These are phyloP conservation scores for Galerucella calmariensis DNA, from an alignment of 2,888 invertebrate species.

Conservation along the genomic window DNA sequence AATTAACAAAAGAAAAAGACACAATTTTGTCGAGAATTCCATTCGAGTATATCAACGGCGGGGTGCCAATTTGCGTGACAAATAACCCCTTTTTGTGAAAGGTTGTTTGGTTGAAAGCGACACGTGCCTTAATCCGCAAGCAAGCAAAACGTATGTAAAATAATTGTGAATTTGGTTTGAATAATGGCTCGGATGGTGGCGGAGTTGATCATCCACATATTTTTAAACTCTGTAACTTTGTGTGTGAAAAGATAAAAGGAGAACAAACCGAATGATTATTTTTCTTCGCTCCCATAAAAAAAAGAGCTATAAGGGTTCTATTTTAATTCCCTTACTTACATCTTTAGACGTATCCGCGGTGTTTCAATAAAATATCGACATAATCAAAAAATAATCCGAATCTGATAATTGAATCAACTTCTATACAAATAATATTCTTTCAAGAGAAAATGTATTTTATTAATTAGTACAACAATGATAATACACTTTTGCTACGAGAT, in stretches of 20 bases:
- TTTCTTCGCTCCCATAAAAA: constrained; percentile 12
- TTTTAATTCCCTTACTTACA: no score
- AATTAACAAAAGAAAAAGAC: background rate
- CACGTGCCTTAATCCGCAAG: constrained; percentile 42
- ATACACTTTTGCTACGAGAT: no score
- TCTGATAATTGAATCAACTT: no score
- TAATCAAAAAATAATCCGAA: no score
- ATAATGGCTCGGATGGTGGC: constrained; percentile 41
- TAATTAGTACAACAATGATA: no score
- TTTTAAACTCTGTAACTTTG: constrained; percentile 31
- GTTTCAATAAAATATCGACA: no score
- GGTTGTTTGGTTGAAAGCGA: constrained; percentile 23
- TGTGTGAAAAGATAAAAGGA: constrained; percentile 29
- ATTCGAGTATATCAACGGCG: constrained; percentile 24
- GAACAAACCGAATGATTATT: constrained; percentile 20
- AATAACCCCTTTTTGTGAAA: constrained; percentile 42
- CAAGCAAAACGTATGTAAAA: constrained; percentile 54
- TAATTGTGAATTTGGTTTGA: constrained; percentile 62
- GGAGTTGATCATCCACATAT: constrained; percentile 23
- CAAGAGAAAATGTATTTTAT: no score
- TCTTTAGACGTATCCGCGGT: no score
- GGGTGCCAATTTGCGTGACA: constrained; percentile 47
- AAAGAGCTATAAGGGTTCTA: no score
- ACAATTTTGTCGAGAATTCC: background rate
- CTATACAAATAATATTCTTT: no score